Evolutionary conservation across 2,113 vertebrate genomes (phyloP).

Genomic region (Amia ocellicauda): DNA sequence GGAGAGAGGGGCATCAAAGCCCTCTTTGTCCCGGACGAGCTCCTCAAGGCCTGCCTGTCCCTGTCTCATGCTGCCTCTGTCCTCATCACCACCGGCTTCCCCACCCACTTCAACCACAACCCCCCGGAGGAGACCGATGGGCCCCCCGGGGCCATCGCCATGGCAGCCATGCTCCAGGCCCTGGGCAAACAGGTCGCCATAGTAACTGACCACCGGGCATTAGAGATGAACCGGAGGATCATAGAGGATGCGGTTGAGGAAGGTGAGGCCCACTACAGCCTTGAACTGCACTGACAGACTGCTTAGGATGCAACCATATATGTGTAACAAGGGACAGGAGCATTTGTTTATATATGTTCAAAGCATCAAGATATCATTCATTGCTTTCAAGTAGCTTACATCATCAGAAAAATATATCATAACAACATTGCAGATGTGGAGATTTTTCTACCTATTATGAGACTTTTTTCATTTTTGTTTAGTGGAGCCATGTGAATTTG

Average conservation of each 20-base stretch:
- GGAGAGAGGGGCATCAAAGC: constrained; percentile 68
- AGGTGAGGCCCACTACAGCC: constrained; percentile 43
- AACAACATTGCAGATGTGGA: too few species aligned
- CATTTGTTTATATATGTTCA: too few species aligned
- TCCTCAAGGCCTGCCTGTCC: constrained; percentile 70
- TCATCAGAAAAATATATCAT: too few species aligned
- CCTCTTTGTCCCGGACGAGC: constrained; percentile 60
- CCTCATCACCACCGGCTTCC: constrained; percentile 78
- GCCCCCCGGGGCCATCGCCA: constrained; percentile 75
- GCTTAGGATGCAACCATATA: too few species aligned
- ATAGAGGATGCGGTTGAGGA: constrained; percentile 66
- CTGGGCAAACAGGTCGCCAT: constrained; percentile 70
- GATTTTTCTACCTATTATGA: too few species aligned
- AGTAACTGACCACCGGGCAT: constrained; percentile 66
- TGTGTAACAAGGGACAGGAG: too few species aligned
- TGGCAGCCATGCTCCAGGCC: constrained; percentile 74
- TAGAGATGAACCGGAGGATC: constrained; percentile 66
- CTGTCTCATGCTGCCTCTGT: constrained; percentile 70
- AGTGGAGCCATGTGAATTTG: too few species aligned
- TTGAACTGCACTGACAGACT: too few species aligned
- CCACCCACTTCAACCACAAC: constrained; percentile 69
- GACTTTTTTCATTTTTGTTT: too few species aligned
- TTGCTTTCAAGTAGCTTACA: too few species aligned
- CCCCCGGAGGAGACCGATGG: constrained; percentile 81
- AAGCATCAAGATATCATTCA: too few species aligned